These are phyloP conservation scores for Nothobranchius furzeri DNA, from an alignment of 2,113 vertebrate species.

Conservation along the genomic window DNA sequence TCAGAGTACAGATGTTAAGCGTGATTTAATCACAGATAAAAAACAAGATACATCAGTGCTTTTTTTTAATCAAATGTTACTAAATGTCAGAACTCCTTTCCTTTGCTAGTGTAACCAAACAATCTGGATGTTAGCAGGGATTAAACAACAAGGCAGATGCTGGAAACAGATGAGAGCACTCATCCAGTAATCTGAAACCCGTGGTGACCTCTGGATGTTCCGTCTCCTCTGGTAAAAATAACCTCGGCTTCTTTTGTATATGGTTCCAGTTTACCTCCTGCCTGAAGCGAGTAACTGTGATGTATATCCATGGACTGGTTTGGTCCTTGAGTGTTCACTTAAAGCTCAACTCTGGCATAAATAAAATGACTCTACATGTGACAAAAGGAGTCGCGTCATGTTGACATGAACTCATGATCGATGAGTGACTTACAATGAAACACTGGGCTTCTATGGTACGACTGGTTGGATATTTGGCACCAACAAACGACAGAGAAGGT, in stretches of 20 bases:
- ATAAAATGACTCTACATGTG: neutral
- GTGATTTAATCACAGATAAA: no score
- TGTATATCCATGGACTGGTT: neutral
- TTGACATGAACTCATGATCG: neutral
- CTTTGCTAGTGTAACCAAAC: no score
- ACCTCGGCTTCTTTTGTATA: neutral
- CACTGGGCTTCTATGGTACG: neutral
- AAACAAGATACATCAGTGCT: no score
- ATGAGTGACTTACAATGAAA: neutral
- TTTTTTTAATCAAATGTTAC: neutral
- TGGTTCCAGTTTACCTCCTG: conserved; percentile 12
- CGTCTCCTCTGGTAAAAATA: conserved; percentile 49
- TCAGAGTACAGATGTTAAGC: no score
- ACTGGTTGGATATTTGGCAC: conserved; percentile 10
- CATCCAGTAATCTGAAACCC: conserved; percentile 48
- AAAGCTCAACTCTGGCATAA: conserved; percentile 21
- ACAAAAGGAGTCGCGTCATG: conserved; percentile 1
- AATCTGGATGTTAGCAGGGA: neutral
- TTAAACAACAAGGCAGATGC: conserved; percentile 25
- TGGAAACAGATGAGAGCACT: neutral
- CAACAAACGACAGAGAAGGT: neutral
- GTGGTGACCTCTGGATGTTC: conserved; percentile 46
- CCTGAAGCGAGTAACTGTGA: neutral
- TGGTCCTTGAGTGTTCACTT: neutral
- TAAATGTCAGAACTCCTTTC: neutral